Conservation (phyloP, 2,797 vertebrate species). For the Acomys russatus region DNA sequence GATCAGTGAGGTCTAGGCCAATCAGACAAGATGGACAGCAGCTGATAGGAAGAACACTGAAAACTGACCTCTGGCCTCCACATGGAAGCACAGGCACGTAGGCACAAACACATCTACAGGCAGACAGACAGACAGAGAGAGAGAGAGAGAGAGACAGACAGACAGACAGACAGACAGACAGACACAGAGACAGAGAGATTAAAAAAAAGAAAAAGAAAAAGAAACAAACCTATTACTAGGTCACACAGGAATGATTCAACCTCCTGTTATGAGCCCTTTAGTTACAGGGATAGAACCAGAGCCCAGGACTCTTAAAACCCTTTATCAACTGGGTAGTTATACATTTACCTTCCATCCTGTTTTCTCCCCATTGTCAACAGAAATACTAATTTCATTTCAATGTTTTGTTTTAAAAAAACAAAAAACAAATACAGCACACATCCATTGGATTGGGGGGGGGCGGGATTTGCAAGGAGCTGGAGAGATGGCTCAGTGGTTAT, state of each 20-base stretch:
- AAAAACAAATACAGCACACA: background rate
- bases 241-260: background rate
- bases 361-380: background rate
- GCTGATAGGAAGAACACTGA: background rate
- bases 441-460: background rate
- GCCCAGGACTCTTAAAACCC: background rate
- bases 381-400: conserved; percentile 48
- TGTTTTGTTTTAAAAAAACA: background rate
- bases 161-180: background rate
- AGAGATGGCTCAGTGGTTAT: background rate
- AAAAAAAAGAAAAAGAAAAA: background rate
- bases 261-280: background rate
- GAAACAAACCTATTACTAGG: background rate
- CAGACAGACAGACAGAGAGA: background rate
- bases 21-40: background rate
- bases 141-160: too few species aligned
- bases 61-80: background rate
- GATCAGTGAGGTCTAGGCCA: background rate
- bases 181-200: background rate
- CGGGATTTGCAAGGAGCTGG: too few species aligned
- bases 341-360: background rate
- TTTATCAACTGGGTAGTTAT: background rate
- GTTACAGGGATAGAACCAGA: background rate
- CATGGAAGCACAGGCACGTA: background rate
- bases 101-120: background rate